Base-by-base conservation (phyloP, 2,888 invertebrate species). In the Mechanitis mazaeus region DNA sequence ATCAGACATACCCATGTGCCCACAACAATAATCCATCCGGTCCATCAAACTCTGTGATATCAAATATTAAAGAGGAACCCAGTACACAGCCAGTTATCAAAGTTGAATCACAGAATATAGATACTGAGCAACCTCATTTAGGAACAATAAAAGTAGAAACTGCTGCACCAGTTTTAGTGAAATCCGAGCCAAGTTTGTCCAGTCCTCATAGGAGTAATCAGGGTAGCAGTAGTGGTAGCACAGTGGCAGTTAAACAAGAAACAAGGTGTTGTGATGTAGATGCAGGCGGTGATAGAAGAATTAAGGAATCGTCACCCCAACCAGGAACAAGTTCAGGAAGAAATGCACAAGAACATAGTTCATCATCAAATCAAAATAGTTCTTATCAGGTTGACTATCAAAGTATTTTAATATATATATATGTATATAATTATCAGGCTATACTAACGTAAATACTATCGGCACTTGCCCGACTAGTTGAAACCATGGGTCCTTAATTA, bases 291-390 rank as follows among this genome's bases (percentile, higher is more conserved):
- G 85, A 85, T 28, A 74, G 80, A 53, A 70, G 72, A 45, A 65
- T 71, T 2, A 76, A 75, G 45, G 74, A 72, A 7, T 63, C 69
- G 0, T 84, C 87, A 3, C 87, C 89, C 3, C 87, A 86, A 66
- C 88, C 89, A 1, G 86, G 87, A 4, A 78, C 88, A 1, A 87
- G 87, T 67, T 77, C 81, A n/a, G 77, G 75, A 11, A 71, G 76
- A 63, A 67, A 64, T 63, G 63, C 67, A 12, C 74, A 72, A 64
- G 60, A 71, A 63, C 72, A 74, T 65, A 72, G 64, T 58, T 65
- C 59, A 55, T 35, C 70, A 47, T 58, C 63, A 45, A 59, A 42
- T 60, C 46, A 58, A 33, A 42, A 11, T 46, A 71, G 64, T 61
- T 61, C 68, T 63, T 71, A 71, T 59, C 75, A 78, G 79, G 83